Percentiles rank a stretch among this genome's conserved stretches.
These are phyloP conservation scores for Macrobrachium nipponense DNA, from an alignment of 1,140 invertebrate genomes.

Conservation along the genomic window DNA sequence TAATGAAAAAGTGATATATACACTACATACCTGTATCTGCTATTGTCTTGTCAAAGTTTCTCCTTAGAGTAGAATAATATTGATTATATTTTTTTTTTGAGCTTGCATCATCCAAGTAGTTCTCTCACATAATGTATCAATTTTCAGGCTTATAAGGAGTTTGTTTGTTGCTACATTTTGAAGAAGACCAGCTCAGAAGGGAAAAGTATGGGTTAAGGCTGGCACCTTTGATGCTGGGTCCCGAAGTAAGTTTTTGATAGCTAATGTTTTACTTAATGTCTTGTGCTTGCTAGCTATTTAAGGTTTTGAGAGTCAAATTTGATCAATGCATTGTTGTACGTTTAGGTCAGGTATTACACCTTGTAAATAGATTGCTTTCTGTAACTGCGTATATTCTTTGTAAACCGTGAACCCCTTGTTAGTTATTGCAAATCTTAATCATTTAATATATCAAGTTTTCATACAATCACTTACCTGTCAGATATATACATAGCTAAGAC, in stretches of 20 bases:
- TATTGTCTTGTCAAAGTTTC: neutral
- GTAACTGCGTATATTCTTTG: neutral
- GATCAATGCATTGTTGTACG: too few species aligned
- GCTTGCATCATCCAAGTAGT: neutral
- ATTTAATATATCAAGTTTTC: too few species aligned
- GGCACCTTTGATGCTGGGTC: slow-evolving; percentile 95
- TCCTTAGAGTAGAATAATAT: neutral
- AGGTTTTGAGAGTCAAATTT: too few species aligned
- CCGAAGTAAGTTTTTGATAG: slow-evolving; percentile 76
- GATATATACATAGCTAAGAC: too few species aligned
- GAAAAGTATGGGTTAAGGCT: slow-evolving; percentile 96
- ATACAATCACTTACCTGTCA: too few species aligned
- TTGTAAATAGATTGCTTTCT: too few species aligned
- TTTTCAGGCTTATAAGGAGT: slow-evolving; percentile 84
- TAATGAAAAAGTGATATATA: neutral
- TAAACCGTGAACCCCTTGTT: neutral
- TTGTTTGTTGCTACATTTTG: slow-evolving; percentile 98
- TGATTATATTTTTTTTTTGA: neutral
- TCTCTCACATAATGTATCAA: neutral
- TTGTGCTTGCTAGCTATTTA: too few species aligned
- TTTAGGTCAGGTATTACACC: slow-evolving; percentile 31
- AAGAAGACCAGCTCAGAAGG: slow-evolving; percentile 79
- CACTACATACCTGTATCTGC: too few species aligned
- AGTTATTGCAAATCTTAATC: too few species aligned
- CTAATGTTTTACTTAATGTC: slow-evolving; percentile 47